Conservation (phyloP, 2,797 vertebrate species). For the Coccyzus lansbergi region DNA sequence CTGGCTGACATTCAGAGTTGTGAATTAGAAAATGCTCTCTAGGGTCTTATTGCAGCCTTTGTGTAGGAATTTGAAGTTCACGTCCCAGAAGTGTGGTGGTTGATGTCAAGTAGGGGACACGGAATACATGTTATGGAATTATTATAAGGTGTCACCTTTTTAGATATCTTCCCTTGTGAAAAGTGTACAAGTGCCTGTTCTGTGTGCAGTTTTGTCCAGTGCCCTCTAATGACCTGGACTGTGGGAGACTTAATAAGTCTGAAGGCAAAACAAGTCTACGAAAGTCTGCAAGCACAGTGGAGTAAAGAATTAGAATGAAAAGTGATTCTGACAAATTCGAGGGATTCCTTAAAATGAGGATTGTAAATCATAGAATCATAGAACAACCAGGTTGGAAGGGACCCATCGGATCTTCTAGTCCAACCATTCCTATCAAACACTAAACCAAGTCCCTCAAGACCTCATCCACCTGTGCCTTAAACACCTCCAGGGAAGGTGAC, state of each 20-base stretch:
- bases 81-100: not conserved
- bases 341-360: not conserved
- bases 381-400: no score
- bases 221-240: not conserved
- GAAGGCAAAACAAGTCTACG: not conserved
- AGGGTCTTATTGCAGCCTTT: not conserved
- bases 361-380: no score
- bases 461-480: no score
- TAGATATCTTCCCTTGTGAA: not conserved
- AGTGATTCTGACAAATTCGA: not conserved
- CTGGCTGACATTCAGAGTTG: conserved; percentile 19
- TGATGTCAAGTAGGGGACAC: not conserved
- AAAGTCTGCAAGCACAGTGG: not conserved
- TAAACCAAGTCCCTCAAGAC: no score
- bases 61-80: not conserved
- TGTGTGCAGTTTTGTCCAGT: not conserved
- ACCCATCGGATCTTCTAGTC: no score
- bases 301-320: not conserved
- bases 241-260: not conserved
- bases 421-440: no score
- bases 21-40: conserved; percentile 17
- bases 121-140: not conserved
- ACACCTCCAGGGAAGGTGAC: no score
- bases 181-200: not conserved
- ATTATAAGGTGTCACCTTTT: not conserved